These are phyloP conservation scores for Nematopogon swammerdamellus DNA, from an alignment of 2,888 invertebrate species.

Conservation along the genomic window DNA sequence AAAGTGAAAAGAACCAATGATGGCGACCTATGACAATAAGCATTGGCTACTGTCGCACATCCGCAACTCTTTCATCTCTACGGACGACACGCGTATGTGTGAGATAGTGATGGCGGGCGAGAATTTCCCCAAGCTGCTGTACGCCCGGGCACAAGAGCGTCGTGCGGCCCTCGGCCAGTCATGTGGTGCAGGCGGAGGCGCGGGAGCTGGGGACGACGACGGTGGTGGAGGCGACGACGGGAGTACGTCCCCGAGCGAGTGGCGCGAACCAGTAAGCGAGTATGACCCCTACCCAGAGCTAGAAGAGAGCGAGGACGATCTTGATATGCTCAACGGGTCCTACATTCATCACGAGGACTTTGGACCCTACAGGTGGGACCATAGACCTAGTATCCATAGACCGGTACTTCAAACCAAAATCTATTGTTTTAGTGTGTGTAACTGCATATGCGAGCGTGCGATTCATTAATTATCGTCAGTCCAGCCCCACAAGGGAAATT, in stretches of 20 bases:
- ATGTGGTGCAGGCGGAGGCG: constrained; percentile 20
- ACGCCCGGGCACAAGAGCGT: constrained; percentile 36
- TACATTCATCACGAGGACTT: constrained; percentile 75
- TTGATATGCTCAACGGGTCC: constrained; percentile 60
- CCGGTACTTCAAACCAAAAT: no score
- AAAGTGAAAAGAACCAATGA: no score
- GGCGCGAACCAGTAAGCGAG: constrained; percentile 40
- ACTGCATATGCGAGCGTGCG: no score
- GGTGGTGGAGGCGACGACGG: constrained; percentile 26
- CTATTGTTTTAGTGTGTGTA: no score
- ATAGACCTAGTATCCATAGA: background rate
- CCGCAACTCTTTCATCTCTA: constrained; percentile 90
- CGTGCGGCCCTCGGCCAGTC: constrained; percentile 17
- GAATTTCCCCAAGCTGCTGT: constrained; percentile 63
- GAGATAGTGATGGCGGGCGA: constrained; percentile 89
- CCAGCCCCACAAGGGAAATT: no score
- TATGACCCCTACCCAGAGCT: constrained; percentile 72
- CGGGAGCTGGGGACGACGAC: constrained; percentile 29
- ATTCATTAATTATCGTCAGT: no score
- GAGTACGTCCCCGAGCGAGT: constrained; percentile 34
- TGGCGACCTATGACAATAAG: constrained; percentile 94
- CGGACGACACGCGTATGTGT: constrained; percentile 93
- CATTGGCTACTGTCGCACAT: constrained; percentile 92
- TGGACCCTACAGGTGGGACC: constrained; percentile 45
- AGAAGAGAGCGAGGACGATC: constrained; percentile 75